Evolutionary conservation across 2,113 vertebrate genomes (phyloP), one percentile per base, ranked within the genome.

Genomic region (Ascaphus truei): DNA sequence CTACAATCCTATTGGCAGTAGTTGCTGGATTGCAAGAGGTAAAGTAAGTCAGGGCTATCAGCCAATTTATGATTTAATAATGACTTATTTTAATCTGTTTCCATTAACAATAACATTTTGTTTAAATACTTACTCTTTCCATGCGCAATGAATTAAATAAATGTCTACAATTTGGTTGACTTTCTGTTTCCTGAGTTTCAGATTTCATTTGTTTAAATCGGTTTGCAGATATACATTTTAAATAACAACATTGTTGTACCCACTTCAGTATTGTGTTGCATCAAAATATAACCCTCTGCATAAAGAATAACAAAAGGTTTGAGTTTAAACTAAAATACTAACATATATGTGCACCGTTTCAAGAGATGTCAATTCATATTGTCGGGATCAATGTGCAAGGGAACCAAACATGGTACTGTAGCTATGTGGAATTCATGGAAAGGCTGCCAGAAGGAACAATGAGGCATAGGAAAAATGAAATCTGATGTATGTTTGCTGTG

Each of bases 401-500:
- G 23, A 55, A 36, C 22, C 34, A 26, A 26, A 23, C 33, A 26
- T n/a, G n/a, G n/a, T n/a, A 52, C 39, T 34, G 41, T 55, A 55
- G 63, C 63, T 66, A 39, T 66, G 63, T 50, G 48, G 50, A 66
- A 65, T 65, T 65, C 62, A 65, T 16, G 45, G 48, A 22, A 39
- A 15, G 34, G 50, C 63, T 55, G 63, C 63, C 62, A 65, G 62
- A 9, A 36, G 29, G n/a, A 57, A 57, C 33, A 29, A 23, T 7
- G 34, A 58, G 29, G n/a, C n/a, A n/a, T n/a, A n/a, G n/a, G n/a
- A n/a, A n/a, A n/a, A n/a, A n/a, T n/a, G n/a, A n/a, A 68, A 22
- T 26, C 36, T 56, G 51, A 55, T 56, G 26, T 87, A 62, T 75
- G 66, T 65, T 85, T 92, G 89, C 83, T 85, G 80, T 81, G 73